Conservation (phyloP, 1,140 invertebrate species). For the Nomia melanderi region DNA sequence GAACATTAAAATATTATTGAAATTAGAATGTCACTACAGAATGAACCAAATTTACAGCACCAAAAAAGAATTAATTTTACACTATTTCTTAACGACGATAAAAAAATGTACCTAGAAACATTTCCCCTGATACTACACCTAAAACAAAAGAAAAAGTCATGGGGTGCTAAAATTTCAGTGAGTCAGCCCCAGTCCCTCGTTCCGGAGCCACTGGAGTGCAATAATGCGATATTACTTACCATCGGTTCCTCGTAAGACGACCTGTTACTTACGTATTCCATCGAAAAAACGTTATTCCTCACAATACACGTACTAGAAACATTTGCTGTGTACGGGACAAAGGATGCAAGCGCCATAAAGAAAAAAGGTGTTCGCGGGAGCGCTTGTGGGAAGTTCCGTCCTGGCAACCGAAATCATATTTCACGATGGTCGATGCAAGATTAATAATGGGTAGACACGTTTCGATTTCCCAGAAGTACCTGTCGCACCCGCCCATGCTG, state of each 20-base stretch:
- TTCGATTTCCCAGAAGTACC: conserved; percentile 67
- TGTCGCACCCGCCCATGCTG: conserved; percentile 40
- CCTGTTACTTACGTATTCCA: conserved; percentile 63
- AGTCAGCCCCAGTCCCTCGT: neutral
- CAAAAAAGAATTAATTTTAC: too few relatives aligned
- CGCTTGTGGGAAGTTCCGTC: neutral
- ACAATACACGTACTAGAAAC: conserved; percentile 45
- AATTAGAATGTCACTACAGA: too few relatives aligned
- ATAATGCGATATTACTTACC: conserved; percentile 53
- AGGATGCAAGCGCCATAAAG: neutral
- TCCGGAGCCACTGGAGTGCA: conserved; percentile 33
- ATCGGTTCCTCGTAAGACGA: conserved; percentile 54
- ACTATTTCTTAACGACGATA: neutral
- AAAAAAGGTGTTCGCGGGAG: neutral
- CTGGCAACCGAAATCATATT: conserved; percentile 57
- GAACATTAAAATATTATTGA: too few relatives aligned
- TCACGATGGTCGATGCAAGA: conserved; percentile 62
- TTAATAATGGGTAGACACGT: conserved; percentile 65
- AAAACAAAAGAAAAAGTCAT: neutral
- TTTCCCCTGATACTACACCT: too few relatives aligned
- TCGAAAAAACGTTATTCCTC: conserved; percentile 54
- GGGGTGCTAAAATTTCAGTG: conserved; percentile 24
- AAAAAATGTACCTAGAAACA: neutral
- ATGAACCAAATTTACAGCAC: too few relatives aligned
- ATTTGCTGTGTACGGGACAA: neutral